Evolutionary conservation across 2,888 invertebrate species (phyloP).

Genomic region (Habroteleia sp.): DNA sequence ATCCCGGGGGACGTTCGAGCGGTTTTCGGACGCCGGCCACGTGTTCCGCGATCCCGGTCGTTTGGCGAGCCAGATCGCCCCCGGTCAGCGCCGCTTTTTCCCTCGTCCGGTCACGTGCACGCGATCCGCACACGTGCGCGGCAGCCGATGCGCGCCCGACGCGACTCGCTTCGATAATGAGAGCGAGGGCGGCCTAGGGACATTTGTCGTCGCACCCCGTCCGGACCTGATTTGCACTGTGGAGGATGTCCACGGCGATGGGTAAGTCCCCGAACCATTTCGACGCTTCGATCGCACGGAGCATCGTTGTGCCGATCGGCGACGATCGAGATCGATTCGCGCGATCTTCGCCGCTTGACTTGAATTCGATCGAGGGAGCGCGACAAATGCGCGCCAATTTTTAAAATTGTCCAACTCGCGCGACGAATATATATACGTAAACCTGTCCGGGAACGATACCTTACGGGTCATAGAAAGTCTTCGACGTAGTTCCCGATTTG

Average conservation of each 20-base stretch:
- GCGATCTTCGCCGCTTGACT: background rate
- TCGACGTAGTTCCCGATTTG: too few species aligned
- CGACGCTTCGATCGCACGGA: too few species aligned
- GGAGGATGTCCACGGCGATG: slow-evolving; percentile 72
- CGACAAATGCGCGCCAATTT: too few species aligned
- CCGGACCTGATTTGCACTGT: slow-evolving; percentile 5
- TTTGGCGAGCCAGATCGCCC: background rate
- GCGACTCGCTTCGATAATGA: background rate
- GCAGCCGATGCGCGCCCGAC: slow-evolving; percentile 4
- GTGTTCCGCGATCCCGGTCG: slow-evolving; percentile 15
- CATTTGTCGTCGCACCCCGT: slow-evolving; percentile 1
- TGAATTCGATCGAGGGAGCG: too few species aligned
- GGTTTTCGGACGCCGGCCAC: slow-evolving; percentile 4
- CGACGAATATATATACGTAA: too few species aligned
- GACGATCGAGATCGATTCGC: background rate
- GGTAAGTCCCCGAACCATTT: slow-evolving; percentile 74
- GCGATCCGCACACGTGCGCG: slow-evolving; percentile 25
- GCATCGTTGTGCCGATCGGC: slow-evolving; percentile 48
- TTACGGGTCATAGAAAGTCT: too few species aligned
- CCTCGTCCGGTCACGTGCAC: slow-evolving; percentile 21
- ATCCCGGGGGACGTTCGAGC: background rate
- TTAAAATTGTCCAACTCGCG: too few species aligned
- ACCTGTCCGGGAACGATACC: too few species aligned
- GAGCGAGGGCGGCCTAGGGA: slow-evolving; percentile 6
- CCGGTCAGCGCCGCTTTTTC: background rate